phyloP scores from a whole-genome alignment of 2,113 vertebrate genomes.

The Dendropsophus ebraccatus region DNA sequence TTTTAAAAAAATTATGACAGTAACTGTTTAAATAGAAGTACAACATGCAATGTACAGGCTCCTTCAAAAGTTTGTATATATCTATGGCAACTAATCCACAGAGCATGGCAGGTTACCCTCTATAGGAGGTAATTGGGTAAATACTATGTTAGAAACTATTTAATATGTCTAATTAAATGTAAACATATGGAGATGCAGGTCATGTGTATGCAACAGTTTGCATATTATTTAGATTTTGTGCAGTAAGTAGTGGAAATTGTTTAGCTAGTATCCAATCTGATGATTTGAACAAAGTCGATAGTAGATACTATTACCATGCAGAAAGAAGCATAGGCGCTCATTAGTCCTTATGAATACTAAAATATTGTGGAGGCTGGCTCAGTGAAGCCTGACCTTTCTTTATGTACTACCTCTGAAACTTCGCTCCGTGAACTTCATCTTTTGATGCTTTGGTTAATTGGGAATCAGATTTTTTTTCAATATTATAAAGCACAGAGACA shows the following conservation, averaged over 20 bases:
- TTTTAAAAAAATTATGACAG: too few relatives aligned
- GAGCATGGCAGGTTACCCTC: neutral
- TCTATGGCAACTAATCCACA: neutral
- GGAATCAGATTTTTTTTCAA: slow-evolving; percentile 76
- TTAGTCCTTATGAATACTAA: slow-evolving; percentile 80
- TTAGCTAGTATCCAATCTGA: slow-evolving; percentile 18
- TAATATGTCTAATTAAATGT: slow-evolving; percentile 4
- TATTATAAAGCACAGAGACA: slow-evolving; percentile 73
- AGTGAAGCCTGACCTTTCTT: slow-evolving; percentile 89
- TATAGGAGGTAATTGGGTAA: neutral
- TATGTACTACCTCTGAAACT: slow-evolving; percentile 76
- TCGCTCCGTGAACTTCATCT: slow-evolving; percentile 72
- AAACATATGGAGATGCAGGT: neutral
- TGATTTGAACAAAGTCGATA: slow-evolving; percentile 39
- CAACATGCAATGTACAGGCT: too few relatives aligned
- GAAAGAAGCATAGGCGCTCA: slow-evolving; percentile 75
- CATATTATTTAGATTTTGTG: slow-evolving; percentile 26
- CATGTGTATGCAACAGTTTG: neutral
- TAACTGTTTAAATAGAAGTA: too few relatives aligned
- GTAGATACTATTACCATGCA: slow-evolving; percentile 60
- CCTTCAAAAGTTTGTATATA: neutral
- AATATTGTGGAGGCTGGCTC: slow-evolving; percentile 68
- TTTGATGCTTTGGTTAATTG: slow-evolving; percentile 94
- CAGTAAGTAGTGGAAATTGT: neutral
- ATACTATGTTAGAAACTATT: neutral